Evolutionary conservation across 2,113 vertebrate genomes (phyloP), one percentile per base, ranked within the genome.

Genomic region (Sigmodon hispidus): DNA sequence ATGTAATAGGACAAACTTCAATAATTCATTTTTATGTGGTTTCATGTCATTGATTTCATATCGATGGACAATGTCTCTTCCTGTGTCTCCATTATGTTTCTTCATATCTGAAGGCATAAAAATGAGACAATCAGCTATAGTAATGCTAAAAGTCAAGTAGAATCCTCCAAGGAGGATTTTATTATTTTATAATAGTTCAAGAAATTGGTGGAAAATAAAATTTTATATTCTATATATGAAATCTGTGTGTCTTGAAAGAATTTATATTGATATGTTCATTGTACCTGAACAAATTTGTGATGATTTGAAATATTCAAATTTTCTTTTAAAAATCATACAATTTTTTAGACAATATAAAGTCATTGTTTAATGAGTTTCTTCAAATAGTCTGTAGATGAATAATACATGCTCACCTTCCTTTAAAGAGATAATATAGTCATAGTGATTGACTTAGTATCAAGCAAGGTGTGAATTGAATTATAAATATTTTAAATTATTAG

Each of bases 391-490:
- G 12, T 5, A 80, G 52, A 65, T 81, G 17, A 1, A n/a, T 89
- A 87, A 84, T 52, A 45, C 0, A 87, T 29, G 1, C 11, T 90
- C 79, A 72, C 0, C 12, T 95, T 59, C 12, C 29, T 61, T 79
- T 75, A 8, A 22, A 76, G 40, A 87, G 17, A 1, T 17, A 79
- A 76, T 52, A 94, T 15, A 6, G 61, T 19, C 3, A 72, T 63
- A 95, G 61, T 92, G 93, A 97, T 36, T 94, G 76, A 93, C 93
- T 95, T 87, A 79, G 26, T 83, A 55, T 77, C 81, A 95, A 81
- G 9, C 88, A 92, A 93, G 90, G 89, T 0, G 3, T 3, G 86
- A 92, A 97, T 90, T 89, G 50, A 93, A 94, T 52, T 79, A 96
- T 89, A 87, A 89, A 94, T 90, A 94, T 72, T 94, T 96, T 89